Percentiles rank a stretch among this genome's conserved stretches.
Evolutionary conservation across 1,140 invertebrate species (phyloP).

Genomic region (Diachasma alloeum): DNA sequence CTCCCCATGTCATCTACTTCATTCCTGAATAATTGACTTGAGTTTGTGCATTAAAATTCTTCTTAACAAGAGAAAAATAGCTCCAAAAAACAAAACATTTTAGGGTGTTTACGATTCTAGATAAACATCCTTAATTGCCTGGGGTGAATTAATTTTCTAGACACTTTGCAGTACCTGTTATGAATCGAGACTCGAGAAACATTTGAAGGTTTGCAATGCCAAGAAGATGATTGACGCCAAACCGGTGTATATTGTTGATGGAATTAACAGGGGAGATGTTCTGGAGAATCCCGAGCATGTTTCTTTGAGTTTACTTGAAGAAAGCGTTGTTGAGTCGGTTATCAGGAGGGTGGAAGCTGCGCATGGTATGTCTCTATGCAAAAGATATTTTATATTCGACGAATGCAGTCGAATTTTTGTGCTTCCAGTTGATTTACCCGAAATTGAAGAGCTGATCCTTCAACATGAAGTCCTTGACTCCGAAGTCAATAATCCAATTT

Average conservation of each 20-base stretch:
- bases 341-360: constrained; percentile 54
- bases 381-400: background rate
- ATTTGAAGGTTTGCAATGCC: constrained; percentile 82
- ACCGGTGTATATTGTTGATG: constrained; percentile 70
- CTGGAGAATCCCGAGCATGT: constrained; percentile 28
- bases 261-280: constrained; percentile 68
- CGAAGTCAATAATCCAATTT: constrained; percentile 70
- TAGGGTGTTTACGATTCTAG: no score
- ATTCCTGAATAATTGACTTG: no score
- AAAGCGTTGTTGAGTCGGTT: constrained; percentile 39
- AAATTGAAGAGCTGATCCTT: constrained; percentile 61
- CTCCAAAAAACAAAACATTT: no score
- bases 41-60: no score
- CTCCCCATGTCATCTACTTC: no score
- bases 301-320: constrained; percentile 47
- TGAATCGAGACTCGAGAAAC: constrained; percentile 74
- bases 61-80: no score
- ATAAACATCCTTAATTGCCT: background rate
- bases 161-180: constrained; percentile 74
- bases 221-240: constrained; percentile 60
- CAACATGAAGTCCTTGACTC: constrained; percentile 64
- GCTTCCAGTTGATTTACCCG: constrained; percentile 50
- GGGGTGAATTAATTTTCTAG: constrained; percentile 29
- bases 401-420: background rate
- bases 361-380: constrained; percentile 43